phyloP scores from a whole-genome alignment of 2,888 invertebrate species.

The Diaprepes abbreviatus region DNA sequence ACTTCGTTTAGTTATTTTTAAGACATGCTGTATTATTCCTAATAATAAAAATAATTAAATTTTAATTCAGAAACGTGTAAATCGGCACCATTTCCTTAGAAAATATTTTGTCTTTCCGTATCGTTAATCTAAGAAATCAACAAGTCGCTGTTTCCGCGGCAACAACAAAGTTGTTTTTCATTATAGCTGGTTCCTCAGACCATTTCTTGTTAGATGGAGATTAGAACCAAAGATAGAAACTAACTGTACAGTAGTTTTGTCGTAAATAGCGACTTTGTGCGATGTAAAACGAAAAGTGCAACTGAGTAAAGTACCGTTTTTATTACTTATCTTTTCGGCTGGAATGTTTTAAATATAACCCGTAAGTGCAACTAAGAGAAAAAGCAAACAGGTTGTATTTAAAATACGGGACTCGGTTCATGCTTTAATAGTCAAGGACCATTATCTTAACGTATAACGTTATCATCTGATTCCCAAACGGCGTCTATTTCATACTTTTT shows the following conservation, averaged over 20 bases:
- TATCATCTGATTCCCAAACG: too few species aligned
- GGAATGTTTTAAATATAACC: background rate
- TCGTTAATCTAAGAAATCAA: constrained; percentile 13
- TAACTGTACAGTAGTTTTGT: constrained; percentile 31
- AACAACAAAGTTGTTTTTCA: constrained; percentile 30
- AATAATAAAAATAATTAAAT: too few species aligned
- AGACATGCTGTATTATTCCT: too few species aligned
- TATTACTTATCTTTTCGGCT: constrained; percentile 13
- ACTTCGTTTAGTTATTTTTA: too few species aligned
- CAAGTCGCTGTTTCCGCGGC: constrained; percentile 16
- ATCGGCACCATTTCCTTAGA: background rate
- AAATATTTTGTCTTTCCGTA: background rate
- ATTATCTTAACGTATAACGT: too few species aligned
- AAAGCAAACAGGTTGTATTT: too few species aligned
- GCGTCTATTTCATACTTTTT: too few species aligned
- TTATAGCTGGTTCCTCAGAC: constrained; percentile 21
- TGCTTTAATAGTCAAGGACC: too few species aligned
- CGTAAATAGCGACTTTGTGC: constrained; percentile 17
- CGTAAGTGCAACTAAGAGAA: too few species aligned
- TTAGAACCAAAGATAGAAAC: constrained; percentile 11
- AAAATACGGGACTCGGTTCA: too few species aligned
- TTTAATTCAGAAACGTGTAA: too few species aligned
- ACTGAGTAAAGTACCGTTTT: constrained; percentile 11
- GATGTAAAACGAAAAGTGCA: constrained; percentile 4
- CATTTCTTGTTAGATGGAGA: constrained; percentile 27